Conservation (phyloP, 2,888 invertebrate species). For the Drosophila paranaensis region DNA sequence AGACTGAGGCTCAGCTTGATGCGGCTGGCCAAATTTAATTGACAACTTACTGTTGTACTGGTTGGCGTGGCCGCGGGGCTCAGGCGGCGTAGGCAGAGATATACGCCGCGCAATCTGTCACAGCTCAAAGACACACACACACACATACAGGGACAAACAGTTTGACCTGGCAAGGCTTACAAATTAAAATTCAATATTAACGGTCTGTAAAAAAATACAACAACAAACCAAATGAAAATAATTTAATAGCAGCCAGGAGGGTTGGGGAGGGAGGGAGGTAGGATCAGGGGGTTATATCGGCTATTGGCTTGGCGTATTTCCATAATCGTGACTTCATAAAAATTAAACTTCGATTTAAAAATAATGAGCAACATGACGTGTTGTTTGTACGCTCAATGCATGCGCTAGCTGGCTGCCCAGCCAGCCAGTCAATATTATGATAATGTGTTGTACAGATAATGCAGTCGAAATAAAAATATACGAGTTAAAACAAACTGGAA, state of each 20-base stretch:
- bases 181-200: constrained; percentile 84
- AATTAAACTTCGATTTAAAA: constrained; percentile 83
- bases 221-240: constrained; percentile 51
- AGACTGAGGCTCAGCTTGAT: constrained; percentile 62
- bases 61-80: constrained; percentile 31
- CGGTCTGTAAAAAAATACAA: constrained; percentile 51
- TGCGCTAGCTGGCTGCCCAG: background rate
- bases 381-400: constrained; percentile 43
- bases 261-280: too few relatives aligned
- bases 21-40: constrained; percentile 80
- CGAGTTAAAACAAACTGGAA: background rate
- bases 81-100: constrained; percentile 15
- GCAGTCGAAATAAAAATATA: constrained; percentile 17
- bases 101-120: constrained; percentile 71
- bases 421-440: constrained; percentile 35
- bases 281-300: constrained; percentile 9
- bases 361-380: constrained; percentile 73
- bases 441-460: constrained; percentile 52
- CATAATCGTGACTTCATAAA: constrained; percentile 84
- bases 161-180: constrained; percentile 65
- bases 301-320: constrained; percentile 68
- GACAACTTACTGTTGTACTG: constrained; percentile 75
- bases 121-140: constrained; percentile 62
- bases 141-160: constrained; percentile 40
- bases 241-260: constrained; percentile 44